Base-by-base conservation (phyloP, 1,140 invertebrate genomes). In the Caenorhabditis brenneri region DNA sequence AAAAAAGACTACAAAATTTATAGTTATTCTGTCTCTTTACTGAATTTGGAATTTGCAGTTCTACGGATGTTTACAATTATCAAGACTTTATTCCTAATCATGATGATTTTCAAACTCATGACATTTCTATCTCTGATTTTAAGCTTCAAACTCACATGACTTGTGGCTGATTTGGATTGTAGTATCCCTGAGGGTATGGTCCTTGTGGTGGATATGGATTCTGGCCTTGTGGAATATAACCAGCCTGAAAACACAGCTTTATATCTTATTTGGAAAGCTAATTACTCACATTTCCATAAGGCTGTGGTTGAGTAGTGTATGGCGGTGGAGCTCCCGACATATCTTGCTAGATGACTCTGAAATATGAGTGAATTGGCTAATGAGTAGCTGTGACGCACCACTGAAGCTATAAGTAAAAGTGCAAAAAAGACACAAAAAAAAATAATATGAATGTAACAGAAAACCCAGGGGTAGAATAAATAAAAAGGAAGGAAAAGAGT, bases 91-190 rank as follows among this genome's bases (percentile, higher is more conserved):
- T n/a, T n/a, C n/a, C n/a, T n/a, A n/a, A n/a, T n/a, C n/a, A n/a
- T n/a, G n/a, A n/a, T n/a, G n/a, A n/a, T n/a, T n/a, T n/a, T n/a
- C n/a, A n/a, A n/a, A n/a, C n/a, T n/a, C n/a, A n/a, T n/a, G n/a
- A n/a, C n/a, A n/a, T n/a, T n/a, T n/a, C n/a, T n/a, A n/a, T n/a
- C n/a, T n/a, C n/a, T n/a, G n/a, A n/a, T n/a, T n/a, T n/a, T n/a
- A n/a, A n/a, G n/a, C n/a, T n/a, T n/a, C n/a, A 46, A 55, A 83
- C 82, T 83, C 22, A 83, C 82, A 79, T 53, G 12, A 83, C 82
- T 83, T 83, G 82, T 36, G 82, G 82, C 27, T 83, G 82, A 79
- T 83, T 78, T 46, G 82, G 82, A 31, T 83, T 79, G 33, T 83
- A 69, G 36, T 79, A 79, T 79, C 82, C 82, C 31, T 65, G 58